Base-by-base conservation (phyloP, 2,888 invertebrate genomes). In the Parnassius orleans region DNA sequence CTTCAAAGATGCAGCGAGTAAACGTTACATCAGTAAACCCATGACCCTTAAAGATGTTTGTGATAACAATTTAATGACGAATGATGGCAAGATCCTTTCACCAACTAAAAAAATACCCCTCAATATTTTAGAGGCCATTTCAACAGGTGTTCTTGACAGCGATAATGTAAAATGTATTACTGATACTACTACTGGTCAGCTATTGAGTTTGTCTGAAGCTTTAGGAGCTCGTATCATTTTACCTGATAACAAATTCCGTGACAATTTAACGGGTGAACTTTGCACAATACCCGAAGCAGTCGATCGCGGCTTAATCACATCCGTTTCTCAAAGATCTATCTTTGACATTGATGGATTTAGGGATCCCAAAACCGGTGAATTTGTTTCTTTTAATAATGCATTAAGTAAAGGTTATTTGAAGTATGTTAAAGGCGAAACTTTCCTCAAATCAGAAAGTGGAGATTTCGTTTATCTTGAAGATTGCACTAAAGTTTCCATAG, bases 311-410 rank as follows among this genome's bases (percentile, higher is more conserved):
- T 93, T 97, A 53, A 95, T 99, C 63, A 96, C 96, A 41, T 97
- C 97, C 1, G 95, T 98, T 19, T 94, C 95, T 7, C 95, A 96
- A 79, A 95, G 95, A 82, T 96, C 97, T 2, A 96, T 98, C 71
- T 98, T 98, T 79, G 96, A 98, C 81, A 97, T 98, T 66, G 97
- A 98, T 72, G 98, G 96, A 61, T 96, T 98, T 79, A 95, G 95
- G 78, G 96, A 97, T 83, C 95, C 96, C 0, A 93, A 95, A 74
- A 95, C 95, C 57, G 95, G 94, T 47, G 96, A 96, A 78, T 96
- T 95, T 78, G 93, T 98, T 72, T 96, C 96, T 69, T 95, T 98
- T 75, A 97, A 97, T 83, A 93, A 94, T 65, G 97, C 97, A 48
- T 88, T 96, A 66, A 93, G 95, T 64, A 95, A 95, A 75, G 96